A percentile compares a stretch with the other conserved stretches of the same genome.
These are phyloP conservation scores for Spilosoma lubricipeda DNA, from an alignment of 2,888 invertebrate genomes.

Conservation along the genomic window DNA sequence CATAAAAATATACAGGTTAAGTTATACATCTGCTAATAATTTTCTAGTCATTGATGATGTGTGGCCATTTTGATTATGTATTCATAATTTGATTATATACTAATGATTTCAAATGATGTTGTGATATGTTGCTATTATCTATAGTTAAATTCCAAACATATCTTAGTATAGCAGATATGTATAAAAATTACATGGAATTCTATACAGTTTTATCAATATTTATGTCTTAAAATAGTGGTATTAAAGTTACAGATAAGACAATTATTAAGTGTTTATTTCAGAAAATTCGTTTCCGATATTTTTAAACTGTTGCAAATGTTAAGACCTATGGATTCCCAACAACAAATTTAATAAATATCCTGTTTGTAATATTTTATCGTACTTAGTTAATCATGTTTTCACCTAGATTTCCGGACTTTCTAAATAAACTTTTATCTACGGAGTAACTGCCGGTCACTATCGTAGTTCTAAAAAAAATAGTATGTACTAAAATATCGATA, in stretches of 20 bases:
- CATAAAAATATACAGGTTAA: too few species aligned
- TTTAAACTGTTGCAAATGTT: not conserved
- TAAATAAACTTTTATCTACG: not conserved
- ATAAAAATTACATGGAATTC: not conserved
- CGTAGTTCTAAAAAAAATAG: not conserved
- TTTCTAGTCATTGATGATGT: not conserved
- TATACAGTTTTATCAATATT: not conserved
- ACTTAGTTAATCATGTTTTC: not conserved
- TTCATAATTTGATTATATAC: not conserved
- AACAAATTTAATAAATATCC: not conserved
- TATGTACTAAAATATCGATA: slow-evolving; percentile 15
- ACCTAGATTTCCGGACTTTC: not conserved
- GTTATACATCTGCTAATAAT: not conserved
- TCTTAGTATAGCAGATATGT: not conserved
- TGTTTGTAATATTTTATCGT: not conserved
- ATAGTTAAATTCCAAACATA: not conserved
- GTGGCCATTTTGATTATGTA: not conserved
- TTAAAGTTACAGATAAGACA: not conserved
- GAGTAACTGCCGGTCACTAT: not conserved
- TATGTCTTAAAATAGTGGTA: not conserved
- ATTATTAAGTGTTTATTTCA: too few species aligned
- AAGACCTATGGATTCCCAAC: too few species aligned
- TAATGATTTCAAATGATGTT: not conserved
- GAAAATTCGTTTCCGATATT: not conserved
- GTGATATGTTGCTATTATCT: not conserved